Evolutionary conservation across 2,113 vertebrate species (phyloP).

Genomic region (Camelus bactrianus): DNA sequence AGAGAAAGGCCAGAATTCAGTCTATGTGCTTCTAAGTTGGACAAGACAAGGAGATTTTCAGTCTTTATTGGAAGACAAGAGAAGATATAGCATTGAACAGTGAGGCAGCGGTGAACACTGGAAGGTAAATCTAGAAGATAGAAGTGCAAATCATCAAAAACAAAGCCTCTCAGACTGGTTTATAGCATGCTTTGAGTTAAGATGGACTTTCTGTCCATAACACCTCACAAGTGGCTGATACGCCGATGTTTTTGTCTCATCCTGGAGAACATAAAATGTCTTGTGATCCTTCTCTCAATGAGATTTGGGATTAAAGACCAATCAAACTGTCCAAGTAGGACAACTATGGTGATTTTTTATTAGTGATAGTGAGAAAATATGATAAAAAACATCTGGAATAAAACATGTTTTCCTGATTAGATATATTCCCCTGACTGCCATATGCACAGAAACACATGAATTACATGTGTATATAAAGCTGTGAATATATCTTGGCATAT

Average conservation of each 20-base stretch:
- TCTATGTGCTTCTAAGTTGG: background rate
- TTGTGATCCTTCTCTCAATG: conserved; percentile 69
- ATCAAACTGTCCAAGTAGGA: conserved; percentile 76
- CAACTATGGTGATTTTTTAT: conserved; percentile 80
- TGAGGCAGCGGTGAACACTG: conserved; percentile 11
- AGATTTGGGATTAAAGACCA: conserved; percentile 73
- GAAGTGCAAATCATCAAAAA: conserved; percentile 36
- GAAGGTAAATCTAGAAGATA: conserved; percentile 32
- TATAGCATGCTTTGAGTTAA: conserved; percentile 61
- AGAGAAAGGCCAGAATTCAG: background rate
- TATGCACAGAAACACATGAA: conserved; percentile 76
- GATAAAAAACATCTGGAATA: conserved; percentile 81
- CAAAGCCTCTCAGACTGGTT: conserved; percentile 48
- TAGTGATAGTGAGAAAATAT: conserved; percentile 80
- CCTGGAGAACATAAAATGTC: conserved; percentile 75
- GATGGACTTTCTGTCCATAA: background rate
- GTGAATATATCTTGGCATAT: conserved; percentile 81
- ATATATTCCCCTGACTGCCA: conserved; percentile 79
- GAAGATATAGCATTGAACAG: background rate
- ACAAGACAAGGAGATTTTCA: background rate
- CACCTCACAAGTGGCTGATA: background rate
- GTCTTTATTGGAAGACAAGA: background rate
- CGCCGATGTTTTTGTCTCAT: conserved; percentile 58
- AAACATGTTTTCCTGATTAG: conserved; percentile 78
- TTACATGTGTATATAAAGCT: conserved; percentile 84